phyloP scores from a whole-genome alignment of 1,140 invertebrate genomes.

The Penaeus chinensis region DNA sequence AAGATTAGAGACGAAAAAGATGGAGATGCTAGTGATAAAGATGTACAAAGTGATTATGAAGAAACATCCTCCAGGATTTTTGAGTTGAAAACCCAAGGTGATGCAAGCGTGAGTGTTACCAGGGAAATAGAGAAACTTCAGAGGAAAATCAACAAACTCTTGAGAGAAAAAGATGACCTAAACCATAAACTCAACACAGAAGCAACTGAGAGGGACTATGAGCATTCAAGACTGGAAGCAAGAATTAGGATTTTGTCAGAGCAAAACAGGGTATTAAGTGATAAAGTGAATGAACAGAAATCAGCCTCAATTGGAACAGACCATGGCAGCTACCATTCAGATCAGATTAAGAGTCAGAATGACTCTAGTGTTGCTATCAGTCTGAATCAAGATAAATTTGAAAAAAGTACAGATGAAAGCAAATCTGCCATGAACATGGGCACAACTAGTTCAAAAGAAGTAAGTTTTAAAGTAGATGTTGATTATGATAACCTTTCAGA shows the following conservation, averaged over 20 bases:
- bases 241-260: slow-evolving; percentile 37
- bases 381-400: too few species aligned
- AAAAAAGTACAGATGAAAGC: too few species aligned
- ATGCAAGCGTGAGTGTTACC: too few species aligned
- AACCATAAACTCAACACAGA: slow-evolving; percentile 38
- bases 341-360: too few species aligned
- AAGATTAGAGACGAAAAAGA: too few species aligned
- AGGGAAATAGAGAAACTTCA: slow-evolving; percentile 33
- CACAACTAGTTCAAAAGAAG: too few species aligned
- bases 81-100: too few species aligned
- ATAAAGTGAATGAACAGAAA: slow-evolving; percentile 8
- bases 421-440: too few species aligned
- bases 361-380: too few species aligned
- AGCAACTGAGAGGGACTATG: slow-evolving; percentile 42
- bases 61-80: background rate
- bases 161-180: slow-evolving; percentile 36
- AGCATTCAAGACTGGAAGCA: slow-evolving; percentile 46
- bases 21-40: background rate
- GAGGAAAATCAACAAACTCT: slow-evolving; percentile 30
- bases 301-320: background rate
- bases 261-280: slow-evolving; percentile 28
- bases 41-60: background rate
- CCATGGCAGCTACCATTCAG: too few species aligned
- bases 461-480: too few species aligned
- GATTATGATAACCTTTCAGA: too few species aligned